A percentile compares a stretch with the other conserved stretches of the same genome.
These are phyloP conservation scores for Xenus cinereus DNA, from an alignment of 2,113 vertebrate species.

Conservation along the genomic window DNA sequence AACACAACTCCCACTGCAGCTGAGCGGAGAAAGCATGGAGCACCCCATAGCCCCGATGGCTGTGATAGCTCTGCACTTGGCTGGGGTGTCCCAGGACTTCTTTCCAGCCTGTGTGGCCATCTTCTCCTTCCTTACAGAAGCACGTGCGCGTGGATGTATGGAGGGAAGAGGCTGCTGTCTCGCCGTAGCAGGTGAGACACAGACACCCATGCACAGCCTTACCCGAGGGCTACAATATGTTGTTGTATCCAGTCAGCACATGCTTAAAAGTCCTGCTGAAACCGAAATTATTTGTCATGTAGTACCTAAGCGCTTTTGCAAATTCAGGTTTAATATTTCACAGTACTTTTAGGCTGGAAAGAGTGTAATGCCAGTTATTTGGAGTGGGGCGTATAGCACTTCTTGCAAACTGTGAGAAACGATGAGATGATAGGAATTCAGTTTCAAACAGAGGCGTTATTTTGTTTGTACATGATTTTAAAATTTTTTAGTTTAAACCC, in stretches of 20 bases:
- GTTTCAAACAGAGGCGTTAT: neutral
- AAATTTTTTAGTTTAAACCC: neutral
- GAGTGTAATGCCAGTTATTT: neutral
- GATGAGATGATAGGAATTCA: neutral
- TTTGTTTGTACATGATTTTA: neutral
- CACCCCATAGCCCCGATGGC: accelerated
- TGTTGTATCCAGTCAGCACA: neutral
- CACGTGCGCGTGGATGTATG: too few relatives aligned
- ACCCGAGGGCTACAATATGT: neutral
- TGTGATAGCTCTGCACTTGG: neutral
- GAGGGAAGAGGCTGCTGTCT: neutral
- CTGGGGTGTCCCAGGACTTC: neutral
- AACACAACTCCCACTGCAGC: neutral
- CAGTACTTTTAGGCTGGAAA: neutral
- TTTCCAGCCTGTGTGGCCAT: neutral
- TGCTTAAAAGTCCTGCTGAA: neutral
- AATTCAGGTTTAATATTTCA: neutral
- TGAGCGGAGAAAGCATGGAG: neutral
- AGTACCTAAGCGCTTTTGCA: neutral
- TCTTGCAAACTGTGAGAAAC: neutral
- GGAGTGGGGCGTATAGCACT: neutral
- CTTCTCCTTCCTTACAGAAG: neutral
- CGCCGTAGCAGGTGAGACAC: neutral
- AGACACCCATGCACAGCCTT: neutral
- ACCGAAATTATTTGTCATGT: neutral